Evolutionary conservation across 30 jellyfish, hydroid and myxozoan species (phyloP), one percentile per base, ranked within the genome.

Genomic region (Aurelia coerulea): DNA sequence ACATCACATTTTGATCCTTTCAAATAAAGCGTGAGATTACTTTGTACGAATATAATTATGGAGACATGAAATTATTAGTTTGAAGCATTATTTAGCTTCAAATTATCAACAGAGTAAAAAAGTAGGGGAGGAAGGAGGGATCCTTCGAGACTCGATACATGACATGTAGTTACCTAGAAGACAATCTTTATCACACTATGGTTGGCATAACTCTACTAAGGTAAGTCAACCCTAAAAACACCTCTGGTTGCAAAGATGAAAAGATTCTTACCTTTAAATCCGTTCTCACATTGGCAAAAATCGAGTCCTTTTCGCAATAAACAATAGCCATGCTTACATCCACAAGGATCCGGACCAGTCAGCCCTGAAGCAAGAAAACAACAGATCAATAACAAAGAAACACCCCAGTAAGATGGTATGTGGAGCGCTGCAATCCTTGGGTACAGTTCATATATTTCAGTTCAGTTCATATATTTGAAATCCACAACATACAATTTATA

Each of bases 291-390:
- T 8, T 35, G 50, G 76, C 97, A 90, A 16, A 79, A 51, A 19
- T 82, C 97, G 1, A 71, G 64, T 29, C 88, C 84, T 52, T 52
- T 60, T 5, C 68, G 65, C 69, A 73, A 77, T 63, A 90, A 54
- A 63, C 97, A 90, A 35, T 58, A 74, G n/a, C 97, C 97, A 63
- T 90, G 68, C 66, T 81, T 88, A 70, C 97, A 90, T 7, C 92
- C 92, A 75, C 97, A 90, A 15, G 92, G 92, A 60, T 90, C 97
- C 23, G 79, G 87, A 14, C 93, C 94, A 71, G 70, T 17, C 32
- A 14, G 37, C 71, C 96, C 96, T 87, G 41, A 13, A 35, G 62
- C 6, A 9, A 32, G 32, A 23, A 2, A 42, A 3, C 49, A 42
- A 68, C 9, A 42, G 37, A 23, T 14, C 11, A 0, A 6, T n/a